Evolutionary conservation across 2,113 vertebrate species (phyloP), one percentile per base, ranked within the genome.

Genomic region (Microcebus griseorufus): DNA sequence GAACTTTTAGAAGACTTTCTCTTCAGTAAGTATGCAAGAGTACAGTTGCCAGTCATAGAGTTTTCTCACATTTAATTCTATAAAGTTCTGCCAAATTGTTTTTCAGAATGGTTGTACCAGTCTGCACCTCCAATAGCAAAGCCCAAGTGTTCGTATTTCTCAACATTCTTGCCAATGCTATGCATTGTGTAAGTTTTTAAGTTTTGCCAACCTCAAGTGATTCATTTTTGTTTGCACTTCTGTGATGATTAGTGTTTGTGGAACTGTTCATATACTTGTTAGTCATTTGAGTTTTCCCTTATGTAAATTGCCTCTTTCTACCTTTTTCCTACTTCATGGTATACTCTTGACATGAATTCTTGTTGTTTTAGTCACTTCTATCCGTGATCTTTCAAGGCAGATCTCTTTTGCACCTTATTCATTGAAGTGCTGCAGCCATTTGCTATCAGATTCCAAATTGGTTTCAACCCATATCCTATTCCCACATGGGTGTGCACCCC

Each of bases 251-350:
- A 58, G 34, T 79, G 29, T 60, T 51, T 88, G 18, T 76, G 45
- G 37, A 73, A 73, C 18, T 60, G 20, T 70, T 88, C 73, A 79
- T 48, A 29, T n/a, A 34, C 53, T 83, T 72, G 29, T 92, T 91
- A 86, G 80, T 10, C 69, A 83, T 69, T 89, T 92, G 79, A 39
- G 29, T 60, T 94, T 96, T 88, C 39, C n/a, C 23, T 85, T 75
- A 37, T 73, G 34, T 64, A 39, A 65, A 29, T 58, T 90, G 29
- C 23, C 34, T 93, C 72, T 72, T 81, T 34, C 48, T 48, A 85
- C 14, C 4, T 39, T 86, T 94, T 96, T 42, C 42, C 48, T 13
- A 73, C 17, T 64, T 85, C 27, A 22, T 91, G 10, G 45, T 69
- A 25, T 39, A 51, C 53, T 32, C 42, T 84, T 89, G 34, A 72